Evolutionary conservation across 2,797 vertebrate genomes (phyloP).

Genomic region (Luscinia megarhynchos): DNA sequence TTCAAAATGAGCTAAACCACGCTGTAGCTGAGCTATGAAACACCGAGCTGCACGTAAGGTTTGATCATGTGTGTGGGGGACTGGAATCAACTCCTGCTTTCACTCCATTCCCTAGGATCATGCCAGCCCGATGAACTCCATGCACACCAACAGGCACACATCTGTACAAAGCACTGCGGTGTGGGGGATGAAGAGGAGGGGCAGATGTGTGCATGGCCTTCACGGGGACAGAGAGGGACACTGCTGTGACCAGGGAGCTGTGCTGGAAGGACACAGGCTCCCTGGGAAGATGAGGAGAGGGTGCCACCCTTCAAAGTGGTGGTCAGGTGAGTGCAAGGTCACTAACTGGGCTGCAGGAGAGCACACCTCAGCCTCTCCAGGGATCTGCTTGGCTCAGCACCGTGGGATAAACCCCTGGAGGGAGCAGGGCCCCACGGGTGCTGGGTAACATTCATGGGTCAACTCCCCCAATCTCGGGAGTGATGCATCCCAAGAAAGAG

Average conservation of each 20-base stretch:
- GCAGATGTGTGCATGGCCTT: not conserved
- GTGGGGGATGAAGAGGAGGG: not conserved
- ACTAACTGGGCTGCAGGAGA: not conserved
- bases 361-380: not conserved
- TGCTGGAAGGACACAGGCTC: not conserved
- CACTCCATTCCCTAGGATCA: not conserved
- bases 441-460: not conserved
- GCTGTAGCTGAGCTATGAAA: not conserved
- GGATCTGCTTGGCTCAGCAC: not conserved
- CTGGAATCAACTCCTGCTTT: not conserved
- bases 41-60: not conserved
- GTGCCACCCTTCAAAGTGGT: not conserved
- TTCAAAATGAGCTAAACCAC: not conserved
- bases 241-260: not conserved
- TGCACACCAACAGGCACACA: fast-evolving
- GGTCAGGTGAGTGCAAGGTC: not conserved
- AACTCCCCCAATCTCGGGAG: not conserved
- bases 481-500: not conserved
- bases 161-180: no score
- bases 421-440: not conserved
- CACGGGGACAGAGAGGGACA: not conserved
- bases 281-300: not conserved
- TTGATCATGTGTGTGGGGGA: fast-evolving
- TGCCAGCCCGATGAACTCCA: not conserved
- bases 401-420: not conserved